These are phyloP conservation scores for Drosophila peninsularis DNA, from an alignment of 2,888 invertebrate genomes.

Conservation along the genomic window DNA sequence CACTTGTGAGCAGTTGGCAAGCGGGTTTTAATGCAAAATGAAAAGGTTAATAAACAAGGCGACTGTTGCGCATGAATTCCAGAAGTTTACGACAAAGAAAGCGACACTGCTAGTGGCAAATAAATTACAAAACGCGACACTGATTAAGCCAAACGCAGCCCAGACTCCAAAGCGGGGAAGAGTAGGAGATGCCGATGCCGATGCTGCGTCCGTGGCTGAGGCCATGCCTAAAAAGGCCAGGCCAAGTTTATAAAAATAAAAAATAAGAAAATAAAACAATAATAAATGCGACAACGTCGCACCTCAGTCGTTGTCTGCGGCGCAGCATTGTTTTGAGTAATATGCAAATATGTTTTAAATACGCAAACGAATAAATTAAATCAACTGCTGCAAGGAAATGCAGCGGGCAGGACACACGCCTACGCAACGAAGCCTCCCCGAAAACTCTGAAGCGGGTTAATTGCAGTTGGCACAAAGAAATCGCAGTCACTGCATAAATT, in stretches of 20 bases:
- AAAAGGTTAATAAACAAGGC: conserved; percentile 76
- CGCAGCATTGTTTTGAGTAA: conserved; percentile 68
- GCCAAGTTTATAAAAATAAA: conserved; percentile 64
- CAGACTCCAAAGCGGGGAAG: conserved; percentile 17
- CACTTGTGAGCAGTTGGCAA: conserved; percentile 50
- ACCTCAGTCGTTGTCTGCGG: conserved; percentile 44
- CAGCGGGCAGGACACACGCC: conserved; percentile 58
- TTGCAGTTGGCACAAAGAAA: conserved; percentile 70
- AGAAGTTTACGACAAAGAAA: conserved; percentile 74
- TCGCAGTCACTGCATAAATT: conserved; percentile 56
- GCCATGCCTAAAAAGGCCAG: conserved; percentile 72
- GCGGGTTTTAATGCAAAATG: conserved; percentile 65
- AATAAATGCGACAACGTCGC: conserved; percentile 68
- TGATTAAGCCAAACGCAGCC: conserved; percentile 58
- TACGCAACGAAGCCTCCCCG: conserved; percentile 21
- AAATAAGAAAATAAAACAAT: conserved; percentile 47
- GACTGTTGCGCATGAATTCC: conserved; percentile 62
- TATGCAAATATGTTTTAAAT: conserved; percentile 75
- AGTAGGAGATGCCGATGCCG: conserved; percentile 37
- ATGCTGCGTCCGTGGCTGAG: conserved; percentile 43
- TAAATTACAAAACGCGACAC: conserved; percentile 67
- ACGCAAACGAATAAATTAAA: conserved; percentile 69
- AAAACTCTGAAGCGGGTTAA: conserved; percentile 65
- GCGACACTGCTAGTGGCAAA: conserved; percentile 58
- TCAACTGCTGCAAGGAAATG: conserved; percentile 66